Conservation (phyloP, 2,113 vertebrate species). For the Strigops habroptila region DNA sequence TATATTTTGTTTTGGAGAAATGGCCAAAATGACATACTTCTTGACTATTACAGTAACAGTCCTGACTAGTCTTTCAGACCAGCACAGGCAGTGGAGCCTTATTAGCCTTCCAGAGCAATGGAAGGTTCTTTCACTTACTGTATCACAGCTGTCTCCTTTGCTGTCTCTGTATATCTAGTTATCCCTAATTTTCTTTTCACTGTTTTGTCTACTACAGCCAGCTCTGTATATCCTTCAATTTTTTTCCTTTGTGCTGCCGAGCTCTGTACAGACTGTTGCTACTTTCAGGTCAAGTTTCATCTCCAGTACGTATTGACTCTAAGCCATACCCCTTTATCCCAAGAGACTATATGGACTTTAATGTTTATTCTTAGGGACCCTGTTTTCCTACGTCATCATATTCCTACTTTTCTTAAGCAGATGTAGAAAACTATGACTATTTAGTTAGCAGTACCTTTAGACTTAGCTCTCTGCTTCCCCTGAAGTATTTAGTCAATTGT, state of each 20-base stretch:
- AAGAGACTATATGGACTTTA: not conserved
- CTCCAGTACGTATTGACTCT: not conserved
- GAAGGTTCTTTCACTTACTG: not conserved
- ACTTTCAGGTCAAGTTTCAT: not conserved
- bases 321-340: not conserved
- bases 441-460: not conserved
- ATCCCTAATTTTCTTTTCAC: not conserved
- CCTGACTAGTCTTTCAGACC: not conserved
- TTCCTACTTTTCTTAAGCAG: not conserved
- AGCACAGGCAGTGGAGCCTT: not conserved
- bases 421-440: not conserved
- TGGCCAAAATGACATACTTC: accelerated
- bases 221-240: not conserved
- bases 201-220: not conserved
- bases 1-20: not conserved
- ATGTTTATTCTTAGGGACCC: not conserved
- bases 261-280: not conserved
- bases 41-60: not conserved
- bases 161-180: not conserved
- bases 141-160: not conserved
- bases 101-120: not conserved
- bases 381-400: not conserved
- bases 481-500: not conserved
- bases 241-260: not conserved
- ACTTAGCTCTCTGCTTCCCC: not conserved